These are phyloP conservation scores for Pterocles orientalis DNA, from an alignment of 2,113 vertebrate genomes.

Conservation along the genomic window DNA sequence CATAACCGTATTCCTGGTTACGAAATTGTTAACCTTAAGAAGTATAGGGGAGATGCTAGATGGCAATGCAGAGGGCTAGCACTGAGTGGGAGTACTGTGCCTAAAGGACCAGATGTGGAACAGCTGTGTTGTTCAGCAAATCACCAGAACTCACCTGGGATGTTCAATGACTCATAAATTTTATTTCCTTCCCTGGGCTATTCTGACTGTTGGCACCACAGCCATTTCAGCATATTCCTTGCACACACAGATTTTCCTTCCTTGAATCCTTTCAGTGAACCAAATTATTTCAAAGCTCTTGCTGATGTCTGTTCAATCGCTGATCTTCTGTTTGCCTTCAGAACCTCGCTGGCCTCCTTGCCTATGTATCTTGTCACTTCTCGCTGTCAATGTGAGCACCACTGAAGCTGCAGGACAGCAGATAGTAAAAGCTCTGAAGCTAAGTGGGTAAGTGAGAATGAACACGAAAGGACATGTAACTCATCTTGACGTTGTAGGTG, in stretches of 20 bases:
- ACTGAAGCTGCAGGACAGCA: conserved; percentile 42
- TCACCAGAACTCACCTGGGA: conserved; percentile 22
- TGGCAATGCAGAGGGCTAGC: neutral
- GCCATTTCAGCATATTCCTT: neutral
- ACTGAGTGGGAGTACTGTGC: neutral
- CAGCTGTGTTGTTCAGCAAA: neutral
- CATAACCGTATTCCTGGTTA: neutral
- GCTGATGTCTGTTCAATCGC: neutral
- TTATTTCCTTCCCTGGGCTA: neutral
- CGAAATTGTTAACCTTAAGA: conserved; percentile 1
- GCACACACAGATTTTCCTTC: neutral
- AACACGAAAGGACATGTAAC: conserved; percentile 62
- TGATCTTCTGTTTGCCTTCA: conserved; percentile 24
- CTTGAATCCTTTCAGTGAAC: neutral
- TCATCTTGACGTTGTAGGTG: conserved; percentile 67
- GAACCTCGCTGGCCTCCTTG: neutral
- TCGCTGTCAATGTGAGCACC: neutral
- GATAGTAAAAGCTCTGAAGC: conserved; percentile 52
- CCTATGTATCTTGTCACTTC: neutral
- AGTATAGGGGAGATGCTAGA: neutral
- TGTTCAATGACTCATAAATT: conserved; percentile 37
- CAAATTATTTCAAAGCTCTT: neutral
- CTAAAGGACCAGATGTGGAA: neutral
- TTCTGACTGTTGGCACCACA: neutral
- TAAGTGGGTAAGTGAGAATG: conserved; percentile 62